Evolutionary conservation across 2,113 vertebrate species (phyloP).

Genomic region (Esox niger): DNA sequence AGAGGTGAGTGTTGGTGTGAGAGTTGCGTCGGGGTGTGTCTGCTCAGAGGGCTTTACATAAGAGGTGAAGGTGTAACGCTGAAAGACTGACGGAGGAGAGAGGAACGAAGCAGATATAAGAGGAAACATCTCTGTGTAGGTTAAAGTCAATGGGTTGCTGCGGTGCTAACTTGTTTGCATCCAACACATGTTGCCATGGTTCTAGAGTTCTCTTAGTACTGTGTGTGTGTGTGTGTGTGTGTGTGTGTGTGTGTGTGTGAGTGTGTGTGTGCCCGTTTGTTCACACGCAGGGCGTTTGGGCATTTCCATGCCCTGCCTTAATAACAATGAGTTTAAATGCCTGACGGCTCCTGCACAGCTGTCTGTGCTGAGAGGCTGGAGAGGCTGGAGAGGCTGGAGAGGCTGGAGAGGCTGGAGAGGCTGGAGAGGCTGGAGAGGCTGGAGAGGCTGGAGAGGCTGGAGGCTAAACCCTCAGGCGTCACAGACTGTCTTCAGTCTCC

Average conservation of each 20-base stretch:
- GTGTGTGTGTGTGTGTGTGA: conserved; percentile 13
- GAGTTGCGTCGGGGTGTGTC: too few species aligned
- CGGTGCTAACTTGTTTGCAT: too few species aligned
- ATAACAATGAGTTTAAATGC: not conserved
- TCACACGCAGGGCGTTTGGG: not conserved
- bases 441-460: too few species aligned
- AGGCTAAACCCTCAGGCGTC: conserved; percentile 51
- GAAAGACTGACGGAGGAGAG: not conserved
- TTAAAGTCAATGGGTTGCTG: too few species aligned
- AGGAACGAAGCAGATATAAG: not conserved
- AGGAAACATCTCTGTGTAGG: not conserved
- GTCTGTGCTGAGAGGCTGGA: conserved; percentile 15
- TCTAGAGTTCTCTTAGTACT: too few species aligned
- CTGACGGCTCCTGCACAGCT: not conserved
- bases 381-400: too few species aligned
- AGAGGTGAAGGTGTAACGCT: not conserved
- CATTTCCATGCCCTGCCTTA: too few species aligned
- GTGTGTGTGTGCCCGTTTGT: too few species aligned
- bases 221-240: not conserved
- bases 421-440: conserved; percentile 35
- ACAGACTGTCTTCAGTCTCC: conserved; percentile 62
- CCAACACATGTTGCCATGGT: too few species aligned
- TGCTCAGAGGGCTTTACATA: not conserved
- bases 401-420: conserved; percentile 32
- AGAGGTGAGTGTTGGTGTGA: conserved; percentile 78